Evolutionary conservation across 2,888 invertebrate species (phyloP).

Genomic region (Drosophila leonis): DNA sequence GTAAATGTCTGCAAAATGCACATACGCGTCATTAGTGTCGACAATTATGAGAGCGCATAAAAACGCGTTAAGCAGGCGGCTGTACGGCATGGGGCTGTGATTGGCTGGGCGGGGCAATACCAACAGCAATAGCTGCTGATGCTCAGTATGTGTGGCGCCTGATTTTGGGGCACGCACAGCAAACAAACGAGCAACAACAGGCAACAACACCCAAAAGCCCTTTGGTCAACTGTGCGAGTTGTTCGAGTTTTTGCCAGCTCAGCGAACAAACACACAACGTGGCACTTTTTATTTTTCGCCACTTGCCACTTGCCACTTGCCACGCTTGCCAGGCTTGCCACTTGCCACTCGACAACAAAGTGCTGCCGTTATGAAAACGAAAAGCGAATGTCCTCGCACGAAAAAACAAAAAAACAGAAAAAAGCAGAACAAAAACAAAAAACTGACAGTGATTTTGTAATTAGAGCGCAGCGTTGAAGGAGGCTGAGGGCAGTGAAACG

Average conservation of each 20-base stretch:
- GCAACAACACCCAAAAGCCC: conserved; percentile 40
- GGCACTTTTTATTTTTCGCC: conserved; percentile 55
- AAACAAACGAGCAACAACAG: conserved; percentile 36
- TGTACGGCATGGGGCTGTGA: neutral
- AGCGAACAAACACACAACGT: conserved; percentile 69
- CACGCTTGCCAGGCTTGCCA: conserved; percentile 10
- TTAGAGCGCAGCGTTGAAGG: conserved; percentile 40
- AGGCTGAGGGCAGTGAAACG: neutral
- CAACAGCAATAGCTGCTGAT: conserved; percentile 6
- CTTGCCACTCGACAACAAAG: conserved; percentile 52
- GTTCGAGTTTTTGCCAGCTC: conserved; percentile 61
- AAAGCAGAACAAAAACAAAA: conserved; percentile 1
- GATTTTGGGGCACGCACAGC: conserved; percentile 60
- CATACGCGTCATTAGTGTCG: conserved; percentile 59
- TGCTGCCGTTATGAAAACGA: conserved; percentile 55
- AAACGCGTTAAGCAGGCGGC: conserved; percentile 51
- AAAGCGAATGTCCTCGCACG: conserved; percentile 47
- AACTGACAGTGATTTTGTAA: conserved; percentile 65
- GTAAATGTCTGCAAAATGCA: conserved; percentile 31
- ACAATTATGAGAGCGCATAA: conserved; percentile 65
- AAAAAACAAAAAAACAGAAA: conserved; percentile 11
- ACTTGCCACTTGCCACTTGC: conserved; percentile 35
- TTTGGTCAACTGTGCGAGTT: conserved; percentile 61
- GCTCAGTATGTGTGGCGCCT: conserved; percentile 39
- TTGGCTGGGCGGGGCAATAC: conserved; percentile 21